phyloP scores from a whole-genome alignment of 64 coral and sea anemone genomes.

The Hydrozoanthus tunicans region DNA sequence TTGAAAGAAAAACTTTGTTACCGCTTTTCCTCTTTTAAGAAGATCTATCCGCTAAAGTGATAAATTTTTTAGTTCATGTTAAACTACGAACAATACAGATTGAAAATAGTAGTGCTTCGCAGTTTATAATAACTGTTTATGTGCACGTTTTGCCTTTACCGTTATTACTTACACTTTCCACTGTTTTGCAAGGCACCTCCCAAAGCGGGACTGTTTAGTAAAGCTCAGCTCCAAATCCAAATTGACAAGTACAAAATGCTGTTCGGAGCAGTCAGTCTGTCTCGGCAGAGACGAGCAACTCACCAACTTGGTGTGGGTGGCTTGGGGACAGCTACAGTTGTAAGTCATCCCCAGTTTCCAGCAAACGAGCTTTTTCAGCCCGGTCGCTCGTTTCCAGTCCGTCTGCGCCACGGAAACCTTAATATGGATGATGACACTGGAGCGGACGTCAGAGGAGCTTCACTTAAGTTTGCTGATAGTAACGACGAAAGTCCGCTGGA shows the following conservation, averaged over 20 bases:
- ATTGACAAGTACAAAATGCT: slow-evolving; percentile 69
- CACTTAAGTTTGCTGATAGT: slow-evolving; percentile 85
- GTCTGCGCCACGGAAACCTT: slow-evolving; percentile 73
- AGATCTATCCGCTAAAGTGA: too few relatives aligned
- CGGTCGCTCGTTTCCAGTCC: slow-evolving; percentile 62
- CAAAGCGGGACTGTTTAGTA: slow-evolving; percentile 66
- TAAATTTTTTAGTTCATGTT: too few relatives aligned
- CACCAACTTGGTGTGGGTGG: slow-evolving; percentile 64
- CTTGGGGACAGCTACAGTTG: slow-evolving; percentile 63
- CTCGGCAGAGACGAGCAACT: slow-evolving; percentile 62
- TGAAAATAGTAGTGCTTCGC: too few relatives aligned
- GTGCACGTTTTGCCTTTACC: background rate
- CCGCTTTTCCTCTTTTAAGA: too few relatives aligned
- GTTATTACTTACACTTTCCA: background rate
- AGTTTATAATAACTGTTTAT: background rate
- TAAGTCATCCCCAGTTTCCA: slow-evolving; percentile 72
- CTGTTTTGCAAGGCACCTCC: slow-evolving; percentile 60
- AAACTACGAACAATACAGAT: too few relatives aligned
- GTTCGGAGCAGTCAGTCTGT: slow-evolving; percentile 47
- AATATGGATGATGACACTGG: slow-evolving; percentile 60
- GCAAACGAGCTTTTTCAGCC: slow-evolving; percentile 66
- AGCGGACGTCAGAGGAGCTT: slow-evolving; percentile 58
- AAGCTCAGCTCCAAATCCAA: slow-evolving; percentile 51
- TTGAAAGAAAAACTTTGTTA: too few relatives aligned
- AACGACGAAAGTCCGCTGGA: slow-evolving; percentile 82